Conservation (phyloP, 2,113 vertebrate species). For the Larimichthys crocea region DNA sequence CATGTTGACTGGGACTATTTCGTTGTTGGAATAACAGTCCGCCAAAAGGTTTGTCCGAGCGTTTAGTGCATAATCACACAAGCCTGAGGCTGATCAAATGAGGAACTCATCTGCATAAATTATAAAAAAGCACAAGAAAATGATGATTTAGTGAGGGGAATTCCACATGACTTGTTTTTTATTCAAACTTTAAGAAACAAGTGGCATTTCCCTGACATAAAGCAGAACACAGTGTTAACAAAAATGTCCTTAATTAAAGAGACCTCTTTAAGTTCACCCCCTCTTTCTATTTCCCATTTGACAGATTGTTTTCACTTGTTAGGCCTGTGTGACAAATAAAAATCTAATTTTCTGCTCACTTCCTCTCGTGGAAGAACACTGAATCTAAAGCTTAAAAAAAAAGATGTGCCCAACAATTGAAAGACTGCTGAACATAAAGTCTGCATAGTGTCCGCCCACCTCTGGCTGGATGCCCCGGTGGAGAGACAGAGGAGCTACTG, state of each 20-base stretch:
- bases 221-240: neutral
- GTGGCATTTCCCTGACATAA: neutral
- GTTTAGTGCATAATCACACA: neutral
- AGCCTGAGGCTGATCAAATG: neutral
- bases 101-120: neutral
- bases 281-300: neutral
- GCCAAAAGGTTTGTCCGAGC: conserved; percentile 7
- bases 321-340: conserved; percentile 2
- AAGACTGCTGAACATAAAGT: conserved; percentile 62
- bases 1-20: conserved; percentile 49
- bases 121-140: neutral
- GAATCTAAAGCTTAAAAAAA: conserved; percentile 14
- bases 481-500: conserved; percentile 78
- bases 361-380: neutral
- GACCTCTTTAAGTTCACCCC: neutral
- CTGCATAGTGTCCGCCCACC: conserved; percentile 61
- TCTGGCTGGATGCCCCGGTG: conserved; percentile 70
- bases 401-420: conserved; percentile 55
- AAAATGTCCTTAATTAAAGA: conserved; percentile 8
- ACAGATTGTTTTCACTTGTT: neutral
- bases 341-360: neutral
- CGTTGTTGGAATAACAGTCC: conserved; percentile 11
- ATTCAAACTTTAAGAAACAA: too few relatives aligned
- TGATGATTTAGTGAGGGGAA: neutral
- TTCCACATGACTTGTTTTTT: too few relatives aligned